These are phyloP conservation scores for Distichodus sexfasciatus DNA, from an alignment of 2,797 vertebrate genomes.

Conservation along the genomic window DNA sequence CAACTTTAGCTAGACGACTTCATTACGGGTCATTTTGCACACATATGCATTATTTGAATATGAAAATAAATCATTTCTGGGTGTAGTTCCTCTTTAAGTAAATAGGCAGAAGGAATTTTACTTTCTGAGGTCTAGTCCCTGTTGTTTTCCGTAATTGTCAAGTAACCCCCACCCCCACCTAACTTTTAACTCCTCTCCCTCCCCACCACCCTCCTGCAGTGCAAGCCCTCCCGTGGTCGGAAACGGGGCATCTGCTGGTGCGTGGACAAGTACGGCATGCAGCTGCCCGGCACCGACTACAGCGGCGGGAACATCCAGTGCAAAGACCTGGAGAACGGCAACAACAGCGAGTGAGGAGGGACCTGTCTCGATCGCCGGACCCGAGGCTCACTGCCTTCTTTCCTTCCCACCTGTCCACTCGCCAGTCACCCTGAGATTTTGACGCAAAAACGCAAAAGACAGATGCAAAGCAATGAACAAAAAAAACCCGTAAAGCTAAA, in stretches of 20 bases:
- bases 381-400: constrained; percentile 77
- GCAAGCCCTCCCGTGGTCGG: constrained; percentile 93
- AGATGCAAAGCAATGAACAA: constrained; percentile 42
- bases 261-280: constrained; percentile 94
- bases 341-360: constrained; percentile 85
- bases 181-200: background rate
- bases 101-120: too few species aligned
- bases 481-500: constrained; percentile 57
- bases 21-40: too few species aligned
- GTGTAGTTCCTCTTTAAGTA: too few species aligned
- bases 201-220: constrained; percentile 67
- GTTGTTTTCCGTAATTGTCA: background rate
- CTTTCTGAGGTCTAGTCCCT: background rate
- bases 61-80: background rate
- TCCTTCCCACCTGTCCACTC: constrained; percentile 72
- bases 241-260: constrained; percentile 98
- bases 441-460: constrained; percentile 63
- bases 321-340: constrained; percentile 92
- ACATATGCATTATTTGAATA: too few species aligned
- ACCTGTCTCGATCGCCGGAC: constrained; percentile 67
- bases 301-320: constrained; percentile 92
- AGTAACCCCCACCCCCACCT: constrained; percentile 1
- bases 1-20: too few species aligned
- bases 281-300: constrained; percentile 92
- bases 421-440: constrained; percentile 84